phyloP scores from a whole-genome alignment of 37 sponge, comb jelly and placozoan genomes.

The Axinella damicornis region DNA sequence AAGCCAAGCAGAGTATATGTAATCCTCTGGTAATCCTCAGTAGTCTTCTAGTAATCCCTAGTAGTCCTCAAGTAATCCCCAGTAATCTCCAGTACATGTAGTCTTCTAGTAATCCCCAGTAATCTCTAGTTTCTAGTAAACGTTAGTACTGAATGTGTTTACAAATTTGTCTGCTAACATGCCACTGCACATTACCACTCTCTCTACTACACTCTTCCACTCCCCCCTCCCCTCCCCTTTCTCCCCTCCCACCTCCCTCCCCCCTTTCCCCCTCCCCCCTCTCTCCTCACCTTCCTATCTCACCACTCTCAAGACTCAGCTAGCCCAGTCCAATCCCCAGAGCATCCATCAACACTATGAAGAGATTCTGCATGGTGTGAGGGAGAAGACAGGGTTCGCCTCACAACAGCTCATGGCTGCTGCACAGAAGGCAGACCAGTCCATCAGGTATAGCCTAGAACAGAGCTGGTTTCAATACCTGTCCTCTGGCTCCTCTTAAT shows the following conservation, averaged over 20 bases:
- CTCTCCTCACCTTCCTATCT: background rate
- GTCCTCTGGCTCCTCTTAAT: too few relatives aligned
- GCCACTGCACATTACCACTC: background rate
- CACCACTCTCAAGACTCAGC: slow-evolving; percentile 5
- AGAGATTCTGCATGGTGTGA: slow-evolving; percentile 56
- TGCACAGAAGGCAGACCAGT: slow-evolving; percentile 65
- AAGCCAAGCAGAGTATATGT: too few relatives aligned
- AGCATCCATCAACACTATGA: slow-evolving; percentile 67
- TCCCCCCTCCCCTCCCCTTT: too few relatives aligned
- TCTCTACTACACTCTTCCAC: background rate
- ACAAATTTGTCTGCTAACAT: too few relatives aligned
- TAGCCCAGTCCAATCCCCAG: slow-evolving; percentile 34
- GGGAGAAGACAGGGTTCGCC: slow-evolving; percentile 68
- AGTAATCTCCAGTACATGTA: too few relatives aligned
- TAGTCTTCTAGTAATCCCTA: too few relatives aligned
- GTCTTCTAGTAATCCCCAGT: too few relatives aligned
- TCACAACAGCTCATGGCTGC: slow-evolving; percentile 64
- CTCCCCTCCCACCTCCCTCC: background rate
- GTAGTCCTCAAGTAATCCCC: too few relatives aligned
- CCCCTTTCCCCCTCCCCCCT: background rate
- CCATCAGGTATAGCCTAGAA: slow-evolving; percentile 60
- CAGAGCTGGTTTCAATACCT: too few relatives aligned
- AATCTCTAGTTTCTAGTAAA: too few relatives aligned
- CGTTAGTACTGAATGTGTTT: too few relatives aligned
- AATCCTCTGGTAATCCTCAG: too few relatives aligned